These are phyloP conservation scores for Piliocolobus tephrosceles DNA, from an alignment of 2,113 vertebrate genomes.

Conservation along the genomic window DNA sequence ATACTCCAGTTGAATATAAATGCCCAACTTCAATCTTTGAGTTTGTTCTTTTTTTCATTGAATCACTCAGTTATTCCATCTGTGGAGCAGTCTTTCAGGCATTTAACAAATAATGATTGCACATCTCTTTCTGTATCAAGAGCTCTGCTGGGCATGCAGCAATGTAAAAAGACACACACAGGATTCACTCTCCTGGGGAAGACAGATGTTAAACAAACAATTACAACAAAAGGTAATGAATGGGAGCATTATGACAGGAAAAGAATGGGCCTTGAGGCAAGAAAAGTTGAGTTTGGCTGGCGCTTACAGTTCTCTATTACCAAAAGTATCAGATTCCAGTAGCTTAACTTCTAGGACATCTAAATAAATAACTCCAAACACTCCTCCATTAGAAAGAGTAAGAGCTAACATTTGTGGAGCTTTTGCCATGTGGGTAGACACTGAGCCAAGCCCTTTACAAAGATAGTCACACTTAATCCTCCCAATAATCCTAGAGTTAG, in stretches of 20 bases:
- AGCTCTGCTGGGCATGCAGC: background rate
- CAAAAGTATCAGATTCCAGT: slow-evolving; percentile 18
- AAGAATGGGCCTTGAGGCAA: background rate
- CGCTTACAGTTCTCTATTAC: slow-evolving; percentile 17
- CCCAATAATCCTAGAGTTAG: background rate
- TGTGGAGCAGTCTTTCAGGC: background rate
- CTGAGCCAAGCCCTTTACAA: background rate
- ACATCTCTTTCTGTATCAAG: background rate
- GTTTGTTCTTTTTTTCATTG: background rate
- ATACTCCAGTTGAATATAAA: background rate
- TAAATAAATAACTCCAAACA: slow-evolving; percentile 18
- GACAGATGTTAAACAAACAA: background rate
- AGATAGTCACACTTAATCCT: slow-evolving; percentile 29
- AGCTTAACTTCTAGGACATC: slow-evolving; percentile 29
- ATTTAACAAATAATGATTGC: background rate
- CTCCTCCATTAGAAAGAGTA: slow-evolving; percentile 16
- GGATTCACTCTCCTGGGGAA: background rate
- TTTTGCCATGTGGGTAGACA: background rate
- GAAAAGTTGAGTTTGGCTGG: slow-evolving; percentile 14
- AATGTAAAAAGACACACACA: background rate
- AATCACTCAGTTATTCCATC: background rate
- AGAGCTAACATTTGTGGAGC: slow-evolving; percentile 5
- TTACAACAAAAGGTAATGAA: background rate
- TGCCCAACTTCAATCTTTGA: background rate
- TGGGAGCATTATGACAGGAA: background rate